phyloP scores from a whole-genome alignment of 2,113 vertebrate species.

The Dermatemys mawii region DNA sequence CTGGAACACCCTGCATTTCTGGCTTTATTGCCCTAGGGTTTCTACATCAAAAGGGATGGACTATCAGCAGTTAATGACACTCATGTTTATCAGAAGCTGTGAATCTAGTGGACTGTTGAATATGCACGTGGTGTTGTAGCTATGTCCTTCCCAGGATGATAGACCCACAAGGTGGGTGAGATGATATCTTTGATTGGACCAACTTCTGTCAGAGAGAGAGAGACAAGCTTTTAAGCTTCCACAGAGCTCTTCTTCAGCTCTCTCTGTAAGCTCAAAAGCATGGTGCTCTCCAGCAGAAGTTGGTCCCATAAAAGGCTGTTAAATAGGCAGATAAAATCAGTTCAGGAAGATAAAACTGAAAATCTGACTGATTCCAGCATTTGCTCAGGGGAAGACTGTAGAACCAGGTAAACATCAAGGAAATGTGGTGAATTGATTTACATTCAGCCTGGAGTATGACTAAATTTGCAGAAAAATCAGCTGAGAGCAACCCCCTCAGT shows the following conservation, averaged over 20 bases:
- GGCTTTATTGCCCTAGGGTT: background rate
- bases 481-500: constrained; percentile 41
- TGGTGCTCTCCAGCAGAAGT: background rate
- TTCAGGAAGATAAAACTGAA: constrained; percentile 37
- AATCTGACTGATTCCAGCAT: background rate
- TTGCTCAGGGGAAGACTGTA: constrained; percentile 13
- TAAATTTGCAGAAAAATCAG: constrained; percentile 54
- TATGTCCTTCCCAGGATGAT: background rate
- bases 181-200: background rate
- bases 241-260: background rate
- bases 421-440: background rate
- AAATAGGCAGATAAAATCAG: constrained; percentile 65
- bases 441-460: background rate
- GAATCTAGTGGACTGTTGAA: constrained; percentile 5
- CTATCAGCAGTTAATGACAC: constrained; percentile 3
- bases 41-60: constrained; percentile 3
- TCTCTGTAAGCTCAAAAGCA: background rate
- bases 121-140: background rate
- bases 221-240: background rate
- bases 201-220: background rate
- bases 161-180: background rate
- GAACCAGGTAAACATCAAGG: constrained; percentile 29
- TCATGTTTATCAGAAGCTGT: background rate
- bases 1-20: constrained; percentile 19
- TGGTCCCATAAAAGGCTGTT: background rate